Evolutionary conservation across 2,888 invertebrate species (phyloP).

Genomic region (Palloptera scutellata): DNA sequence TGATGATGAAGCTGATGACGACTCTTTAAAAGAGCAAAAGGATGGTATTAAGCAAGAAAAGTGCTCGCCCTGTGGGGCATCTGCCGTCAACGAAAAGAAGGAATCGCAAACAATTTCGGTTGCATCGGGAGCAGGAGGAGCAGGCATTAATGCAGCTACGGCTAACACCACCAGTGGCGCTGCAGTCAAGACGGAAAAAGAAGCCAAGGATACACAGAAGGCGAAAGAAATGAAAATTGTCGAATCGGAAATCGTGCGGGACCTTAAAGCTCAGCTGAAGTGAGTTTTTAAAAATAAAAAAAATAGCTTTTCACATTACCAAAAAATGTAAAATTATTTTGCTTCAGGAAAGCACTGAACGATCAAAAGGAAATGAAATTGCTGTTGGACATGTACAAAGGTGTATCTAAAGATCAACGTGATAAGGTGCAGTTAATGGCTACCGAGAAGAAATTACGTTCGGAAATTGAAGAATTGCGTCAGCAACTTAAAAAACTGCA

Average conservation of each 20-base stretch:
- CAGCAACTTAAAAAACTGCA: conserved; percentile 87
- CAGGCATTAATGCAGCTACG: conserved; percentile 67
- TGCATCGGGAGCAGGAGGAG: conserved; percentile 21
- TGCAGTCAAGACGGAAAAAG: conserved; percentile 69
- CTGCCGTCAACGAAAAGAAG: conserved; percentile 70
- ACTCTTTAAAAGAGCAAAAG: conserved; percentile 56
- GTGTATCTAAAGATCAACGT: conserved; percentile 94
- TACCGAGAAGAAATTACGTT: conserved; percentile 87
- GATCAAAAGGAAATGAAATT: conserved; percentile 95
- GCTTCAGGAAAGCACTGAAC: conserved; percentile 83
- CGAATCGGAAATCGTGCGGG: conserved; percentile 70
- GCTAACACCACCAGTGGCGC: conserved; percentile 49
- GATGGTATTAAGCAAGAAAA: conserved; percentile 66
- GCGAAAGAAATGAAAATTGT: conserved; percentile 72
- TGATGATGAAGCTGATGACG: conserved; percentile 61
- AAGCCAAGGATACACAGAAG: conserved; percentile 70
- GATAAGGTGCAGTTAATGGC: conserved; percentile 97
- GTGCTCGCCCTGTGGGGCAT: conserved; percentile 53
- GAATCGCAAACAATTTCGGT: conserved; percentile 55
- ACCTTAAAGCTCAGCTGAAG: conserved; percentile 92
- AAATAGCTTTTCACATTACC: neutral
- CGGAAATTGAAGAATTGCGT: conserved; percentile 88
- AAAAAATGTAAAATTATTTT: conserved; percentile 5
- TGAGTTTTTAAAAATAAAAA: conserved; percentile 63
- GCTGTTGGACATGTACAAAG: conserved; percentile 95